These are phyloP conservation scores for Labrus mixtus DNA, from an alignment of 2,113 vertebrate species.

Conservation along the genomic window DNA sequence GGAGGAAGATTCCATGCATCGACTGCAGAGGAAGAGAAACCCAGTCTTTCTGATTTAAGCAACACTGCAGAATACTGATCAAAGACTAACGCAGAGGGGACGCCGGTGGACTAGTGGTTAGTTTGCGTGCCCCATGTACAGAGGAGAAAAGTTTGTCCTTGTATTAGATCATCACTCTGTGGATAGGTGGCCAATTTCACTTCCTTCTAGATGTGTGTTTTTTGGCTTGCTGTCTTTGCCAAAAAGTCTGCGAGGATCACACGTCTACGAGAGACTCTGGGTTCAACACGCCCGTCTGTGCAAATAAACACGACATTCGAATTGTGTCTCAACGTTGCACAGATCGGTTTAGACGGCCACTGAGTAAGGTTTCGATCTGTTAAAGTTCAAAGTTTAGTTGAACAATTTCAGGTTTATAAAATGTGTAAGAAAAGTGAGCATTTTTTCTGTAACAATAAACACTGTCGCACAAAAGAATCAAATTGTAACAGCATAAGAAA, in stretches of 20 bases:
- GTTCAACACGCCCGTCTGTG: slow-evolving; percentile 22
- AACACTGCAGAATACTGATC: slow-evolving; percentile 9
- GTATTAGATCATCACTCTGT: neutral
- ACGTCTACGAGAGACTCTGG: slow-evolving; percentile 3
- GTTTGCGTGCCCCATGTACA: too few relatives aligned
- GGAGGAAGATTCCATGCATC: slow-evolving; percentile 10
- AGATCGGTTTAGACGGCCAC: slow-evolving; percentile 8
- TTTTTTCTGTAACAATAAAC: neutral
- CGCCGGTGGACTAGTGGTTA: too few relatives aligned
- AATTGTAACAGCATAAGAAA: neutral
- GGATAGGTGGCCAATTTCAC: slow-evolving; percentile 14
- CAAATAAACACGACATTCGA: slow-evolving; percentile 24
- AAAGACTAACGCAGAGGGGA: slow-evolving; percentile 1
- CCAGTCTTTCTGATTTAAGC: slow-evolving; percentile 30
- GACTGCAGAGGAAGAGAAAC: slow-evolving; percentile 19
- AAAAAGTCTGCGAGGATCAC: slow-evolving; percentile 23
- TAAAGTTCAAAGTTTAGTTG: neutral
- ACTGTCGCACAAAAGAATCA: neutral
- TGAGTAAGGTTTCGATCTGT: slow-evolving; percentile 18
- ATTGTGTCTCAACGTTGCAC: slow-evolving; percentile 22
- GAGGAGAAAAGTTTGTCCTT: too few relatives aligned
- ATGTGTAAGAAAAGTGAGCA: too few relatives aligned
- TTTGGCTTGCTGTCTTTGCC: neutral
- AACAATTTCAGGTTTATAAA: too few relatives aligned
- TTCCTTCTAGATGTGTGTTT: slow-evolving; percentile 10